Base-by-base conservation (phyloP, 2,113 vertebrate species). In the Leuciscus idus region DNA sequence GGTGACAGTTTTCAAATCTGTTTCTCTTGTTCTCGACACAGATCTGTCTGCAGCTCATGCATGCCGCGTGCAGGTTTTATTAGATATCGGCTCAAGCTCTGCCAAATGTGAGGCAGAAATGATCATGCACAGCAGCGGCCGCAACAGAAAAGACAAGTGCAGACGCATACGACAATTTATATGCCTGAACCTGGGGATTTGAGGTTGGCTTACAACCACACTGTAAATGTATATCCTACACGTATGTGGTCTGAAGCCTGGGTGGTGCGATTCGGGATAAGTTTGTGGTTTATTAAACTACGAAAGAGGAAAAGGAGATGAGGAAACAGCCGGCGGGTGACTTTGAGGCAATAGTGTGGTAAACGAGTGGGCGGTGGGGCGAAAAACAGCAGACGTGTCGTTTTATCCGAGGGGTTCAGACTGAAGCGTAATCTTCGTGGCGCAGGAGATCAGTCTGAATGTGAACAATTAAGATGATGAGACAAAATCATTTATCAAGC, bases 1-100 rank as follows among this genome's bases (percentile, higher is more conserved):
- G 87, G 85, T 90, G 81, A 92, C 83, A 89, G 85, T 92, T 93
- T 91, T 89, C 55, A 87, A 91, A 90, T 92, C 89, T 79, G 87
- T 93, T 87, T 90, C 83, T 89, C 85, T 36, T 75, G 75, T 86
- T 15, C 84, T 77, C 62, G 61, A 88, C 86, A 88, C 62, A 9
- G 74, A 82, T 84, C 77, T 68, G 59, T 87, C 83, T 85, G 78
- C 86, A 87, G 57, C 43, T 77, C 86, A 64, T 52, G 59, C 72
- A 23, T 30, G 62, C 33, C 33, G 10, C 19, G 26, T 28, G 21
- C 23, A 10, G 74, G 74, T 85, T 87, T 80, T 84, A 78, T 87
- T 72, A 79, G 83, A 85, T 83, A 89, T 89, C 48, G 70, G 82
- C 82, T 62, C 4, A 46, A 88, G 84, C 88, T 82, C 68, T 87